These are phyloP conservation scores for Oxycera nigricornis DNA, from an alignment of 2,888 invertebrate species.

Conservation along the genomic window DNA sequence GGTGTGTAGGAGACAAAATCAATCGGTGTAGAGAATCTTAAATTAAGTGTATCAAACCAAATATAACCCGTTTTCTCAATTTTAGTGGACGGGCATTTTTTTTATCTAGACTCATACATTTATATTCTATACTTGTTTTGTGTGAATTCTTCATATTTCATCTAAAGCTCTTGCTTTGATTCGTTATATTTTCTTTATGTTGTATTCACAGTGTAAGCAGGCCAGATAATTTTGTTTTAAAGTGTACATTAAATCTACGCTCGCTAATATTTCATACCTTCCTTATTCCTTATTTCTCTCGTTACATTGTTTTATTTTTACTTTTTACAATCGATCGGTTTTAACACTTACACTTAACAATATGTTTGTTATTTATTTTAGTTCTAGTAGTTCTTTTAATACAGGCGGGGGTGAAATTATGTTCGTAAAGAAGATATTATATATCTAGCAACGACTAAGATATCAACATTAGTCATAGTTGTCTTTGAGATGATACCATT, in stretches of 20 bases:
- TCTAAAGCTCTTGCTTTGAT: neutral
- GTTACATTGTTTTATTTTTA: constrained; percentile 8
- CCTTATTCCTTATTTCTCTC: neutral
- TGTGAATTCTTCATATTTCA: neutral
- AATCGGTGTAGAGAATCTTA: constrained; percentile 18
- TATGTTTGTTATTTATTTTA: too few species aligned
- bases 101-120: neutral
- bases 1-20: constrained; percentile 47
- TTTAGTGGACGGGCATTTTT: constrained; percentile 27
- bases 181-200: neutral
- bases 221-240: neutral
- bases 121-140: neutral
- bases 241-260: neutral
- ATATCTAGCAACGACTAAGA: too few species aligned
- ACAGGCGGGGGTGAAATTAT: too few species aligned
- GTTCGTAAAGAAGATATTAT: too few species aligned
- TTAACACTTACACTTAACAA: constrained; percentile 14
- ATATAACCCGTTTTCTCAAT: constrained; percentile 1
- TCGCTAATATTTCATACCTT: constrained; percentile 1
- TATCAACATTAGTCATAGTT: too few species aligned
- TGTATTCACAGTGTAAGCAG: constrained; percentile 14
- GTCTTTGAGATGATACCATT: too few species aligned
- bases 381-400: too few species aligned
- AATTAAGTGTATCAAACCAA: neutral
- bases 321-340: constrained; percentile 23